phyloP scores from a whole-genome alignment of 2,113 vertebrate species.

The Tiliqua scincoides region DNA sequence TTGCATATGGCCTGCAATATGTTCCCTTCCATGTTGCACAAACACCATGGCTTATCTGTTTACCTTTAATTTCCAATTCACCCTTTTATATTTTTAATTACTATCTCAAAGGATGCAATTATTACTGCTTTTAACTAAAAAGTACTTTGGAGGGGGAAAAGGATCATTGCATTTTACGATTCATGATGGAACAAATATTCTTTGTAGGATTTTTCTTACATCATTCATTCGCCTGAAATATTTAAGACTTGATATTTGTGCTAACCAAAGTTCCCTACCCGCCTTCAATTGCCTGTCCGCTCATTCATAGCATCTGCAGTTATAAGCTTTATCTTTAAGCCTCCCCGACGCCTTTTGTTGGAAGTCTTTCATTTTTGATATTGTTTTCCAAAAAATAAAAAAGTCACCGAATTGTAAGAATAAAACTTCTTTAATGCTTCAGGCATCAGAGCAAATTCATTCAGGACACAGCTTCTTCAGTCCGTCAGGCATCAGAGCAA shows the following conservation, averaged over 20 bases:
- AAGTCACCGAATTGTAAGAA: slow-evolving; percentile 54
- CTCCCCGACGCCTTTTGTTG: slow-evolving; percentile 30
- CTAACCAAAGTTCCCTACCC: slow-evolving; percentile 67
- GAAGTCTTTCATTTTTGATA: slow-evolving; percentile 47
- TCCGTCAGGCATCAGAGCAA: slow-evolving; percentile 9
- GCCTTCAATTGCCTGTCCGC: slow-evolving; percentile 68
- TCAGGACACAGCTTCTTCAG: no score
- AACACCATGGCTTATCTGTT: background rate
- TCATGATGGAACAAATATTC: slow-evolving; percentile 13
- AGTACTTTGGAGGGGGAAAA: background rate
- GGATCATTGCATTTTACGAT: background rate
- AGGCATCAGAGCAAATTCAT: background rate
- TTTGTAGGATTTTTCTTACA: slow-evolving; percentile 50
- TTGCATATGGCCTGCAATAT: slow-evolving; percentile 22
- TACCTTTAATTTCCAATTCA: slow-evolving; percentile 11
- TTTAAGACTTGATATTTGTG: slow-evolving; percentile 70
- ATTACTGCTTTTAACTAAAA: background rate
- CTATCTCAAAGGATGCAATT: slow-evolving; percentile 20
- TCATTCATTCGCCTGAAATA: slow-evolving; percentile 64
- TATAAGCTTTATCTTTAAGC: slow-evolving; percentile 62
- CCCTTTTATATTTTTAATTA: slow-evolving; percentile 15
- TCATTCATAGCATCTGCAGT: slow-evolving; percentile 43
- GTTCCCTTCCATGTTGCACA: background rate
- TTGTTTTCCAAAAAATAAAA: background rate
- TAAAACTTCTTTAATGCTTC: slow-evolving; percentile 46